A percentile compares a stretch with the other conserved stretches of the same genome.
Evolutionary conservation across 1,140 invertebrate genomes (phyloP).

Genomic region (Yoshiicerus persimilis): DNA sequence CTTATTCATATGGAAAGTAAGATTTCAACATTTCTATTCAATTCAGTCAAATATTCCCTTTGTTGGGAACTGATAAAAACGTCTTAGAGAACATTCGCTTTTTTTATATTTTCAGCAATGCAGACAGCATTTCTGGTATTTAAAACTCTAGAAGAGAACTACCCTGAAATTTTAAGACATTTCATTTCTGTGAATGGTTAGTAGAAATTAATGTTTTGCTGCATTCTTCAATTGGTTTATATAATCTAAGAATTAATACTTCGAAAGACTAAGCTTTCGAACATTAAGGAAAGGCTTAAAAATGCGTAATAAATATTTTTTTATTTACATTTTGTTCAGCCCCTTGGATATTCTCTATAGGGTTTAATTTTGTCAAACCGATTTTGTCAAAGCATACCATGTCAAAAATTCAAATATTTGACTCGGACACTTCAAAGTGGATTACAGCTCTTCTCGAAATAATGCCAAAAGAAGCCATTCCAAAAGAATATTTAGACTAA

Average conservation of each 20-base stretch:
- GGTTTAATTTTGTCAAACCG: conserved; percentile 26
- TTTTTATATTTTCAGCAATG: conserved; percentile 17
- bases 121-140: neutral
- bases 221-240: neutral
- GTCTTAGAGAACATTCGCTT: neutral
- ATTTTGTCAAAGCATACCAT: neutral
- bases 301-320: neutral
- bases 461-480: neutral
- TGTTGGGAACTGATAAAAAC: too few species aligned
- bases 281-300: too few species aligned
- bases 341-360: conserved; percentile 28
- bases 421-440: conserved; percentile 21
- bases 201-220: neutral
- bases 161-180: conserved; percentile 30
- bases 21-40: neutral
- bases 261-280: too few species aligned
- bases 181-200: conserved; percentile 23
- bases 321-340: neutral
- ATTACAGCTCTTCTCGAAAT: neutral
- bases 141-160: conserved; percentile 21
- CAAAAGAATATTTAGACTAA: neutral
- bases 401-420: conserved; percentile 25
- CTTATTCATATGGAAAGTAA: neutral
- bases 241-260: neutral
- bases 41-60: too few species aligned